These are phyloP conservation scores for Cephus nigrinus DNA, from an alignment of 2,888 invertebrate genomes.

Conservation along the genomic window DNA sequence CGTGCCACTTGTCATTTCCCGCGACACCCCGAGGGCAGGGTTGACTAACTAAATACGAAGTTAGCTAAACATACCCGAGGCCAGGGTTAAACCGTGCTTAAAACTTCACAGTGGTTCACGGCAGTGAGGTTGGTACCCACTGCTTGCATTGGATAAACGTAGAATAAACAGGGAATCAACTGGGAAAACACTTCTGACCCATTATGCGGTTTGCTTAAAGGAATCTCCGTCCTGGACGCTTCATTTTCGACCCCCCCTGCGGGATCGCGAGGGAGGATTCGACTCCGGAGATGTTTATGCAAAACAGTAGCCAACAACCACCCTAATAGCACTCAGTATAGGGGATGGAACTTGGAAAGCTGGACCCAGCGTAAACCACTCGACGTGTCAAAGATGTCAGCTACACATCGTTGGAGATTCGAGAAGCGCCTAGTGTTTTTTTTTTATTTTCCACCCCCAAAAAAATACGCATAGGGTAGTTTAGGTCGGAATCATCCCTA, in stretches of 20 bases:
- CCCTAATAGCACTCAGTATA: conserved; percentile 16
- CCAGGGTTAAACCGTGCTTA: conserved; percentile 63
- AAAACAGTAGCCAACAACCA: conserved; percentile 51
- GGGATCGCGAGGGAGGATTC: conserved; percentile 21
- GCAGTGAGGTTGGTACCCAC: background rate
- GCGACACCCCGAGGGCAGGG: conserved; percentile 61
- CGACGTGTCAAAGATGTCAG: conserved; percentile 63
- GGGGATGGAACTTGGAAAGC: conserved; percentile 8
- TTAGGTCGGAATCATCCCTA: background rate
- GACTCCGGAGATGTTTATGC: conserved; percentile 55
- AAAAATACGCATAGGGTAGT: background rate
- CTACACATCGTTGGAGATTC: conserved; percentile 41
- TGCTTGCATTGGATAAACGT: background rate
- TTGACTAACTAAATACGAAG: conserved; percentile 66
- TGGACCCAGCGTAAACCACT: conserved; percentile 43
- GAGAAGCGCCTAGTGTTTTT: background rate
- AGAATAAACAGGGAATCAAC: conserved; percentile 58
- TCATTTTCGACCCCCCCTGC: conserved; percentile 27
- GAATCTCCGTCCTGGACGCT: conserved; percentile 41
- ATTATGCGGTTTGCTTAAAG: conserved; percentile 50
- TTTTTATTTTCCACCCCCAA: background rate
- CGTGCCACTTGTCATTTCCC: conserved; percentile 64
- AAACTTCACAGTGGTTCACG: conserved; percentile 39
- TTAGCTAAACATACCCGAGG: conserved; percentile 59
- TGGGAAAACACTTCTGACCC: conserved; percentile 57